A percentile compares a stretch with the other conserved stretches of the same genome.
Evolutionary conservation across 1,140 invertebrate genomes (phyloP).

Genomic region (Neotoxoptera formosana): DNA sequence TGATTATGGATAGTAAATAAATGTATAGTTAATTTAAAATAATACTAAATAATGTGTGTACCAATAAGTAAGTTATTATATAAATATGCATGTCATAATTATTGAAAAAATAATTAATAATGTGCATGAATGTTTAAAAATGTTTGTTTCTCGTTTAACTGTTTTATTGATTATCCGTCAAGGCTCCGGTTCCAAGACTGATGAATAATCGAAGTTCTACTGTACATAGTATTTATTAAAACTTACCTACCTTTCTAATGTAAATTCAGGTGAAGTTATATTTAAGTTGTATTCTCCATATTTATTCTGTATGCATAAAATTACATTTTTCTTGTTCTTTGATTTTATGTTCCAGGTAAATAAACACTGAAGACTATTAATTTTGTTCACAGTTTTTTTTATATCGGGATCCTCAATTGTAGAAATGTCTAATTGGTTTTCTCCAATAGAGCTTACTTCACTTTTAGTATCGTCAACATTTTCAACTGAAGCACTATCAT

Average conservation of each 20-base stretch:
- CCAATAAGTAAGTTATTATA: too few relatives aligned
- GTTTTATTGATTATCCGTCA: too few relatives aligned
- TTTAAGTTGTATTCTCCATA: slow-evolving; percentile 36
- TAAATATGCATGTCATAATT: too few relatives aligned
- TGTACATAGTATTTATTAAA: neutral
- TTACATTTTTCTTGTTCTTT: neutral
- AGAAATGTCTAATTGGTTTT: neutral
- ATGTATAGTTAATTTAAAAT: too few relatives aligned
- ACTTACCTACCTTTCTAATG: slow-evolving; percentile 30
- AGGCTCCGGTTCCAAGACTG: too few relatives aligned
- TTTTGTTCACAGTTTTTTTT: slow-evolving; percentile 12
- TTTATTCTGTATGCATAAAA: neutral
- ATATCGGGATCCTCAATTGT: neutral
- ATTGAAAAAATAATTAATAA: too few relatives aligned
- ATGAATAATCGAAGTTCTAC: too few relatives aligned
- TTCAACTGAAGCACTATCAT: neutral
- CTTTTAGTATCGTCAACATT: neutral
- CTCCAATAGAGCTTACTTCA: neutral
- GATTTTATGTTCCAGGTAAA: slow-evolving; percentile 47
- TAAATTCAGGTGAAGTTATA: slow-evolving; percentile 30
- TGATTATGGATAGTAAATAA: too few relatives aligned
- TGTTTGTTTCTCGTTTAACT: too few relatives aligned
- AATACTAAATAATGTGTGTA: too few relatives aligned
- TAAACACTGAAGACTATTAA: slow-evolving; percentile 25
- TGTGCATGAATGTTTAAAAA: too few relatives aligned